Percentiles rank a stretch among this genome's conserved stretches.
phyloP scores from a whole-genome alignment of 2,888 invertebrate genomes.

The Hetaerina titia region DNA sequence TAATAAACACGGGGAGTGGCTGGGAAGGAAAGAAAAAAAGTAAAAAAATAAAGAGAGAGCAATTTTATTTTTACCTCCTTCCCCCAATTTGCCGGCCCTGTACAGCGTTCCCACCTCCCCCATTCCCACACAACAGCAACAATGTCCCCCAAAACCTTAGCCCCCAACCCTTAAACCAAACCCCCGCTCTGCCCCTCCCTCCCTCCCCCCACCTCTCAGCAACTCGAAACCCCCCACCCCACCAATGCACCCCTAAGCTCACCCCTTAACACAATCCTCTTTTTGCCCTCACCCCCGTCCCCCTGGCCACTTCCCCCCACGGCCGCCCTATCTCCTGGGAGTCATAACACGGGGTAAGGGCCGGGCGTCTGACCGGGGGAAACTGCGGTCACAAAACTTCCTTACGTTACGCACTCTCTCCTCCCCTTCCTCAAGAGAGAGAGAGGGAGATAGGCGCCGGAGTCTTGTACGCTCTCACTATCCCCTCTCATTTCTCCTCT shows the following conservation, averaged over 20 bases:
- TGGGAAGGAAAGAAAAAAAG: neutral
- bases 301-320: neutral
- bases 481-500: neutral
- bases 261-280: neutral
- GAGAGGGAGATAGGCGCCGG: neutral
- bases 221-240: neutral
- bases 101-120: constrained; percentile 13
- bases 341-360: constrained; percentile 63
- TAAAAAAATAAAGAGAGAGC: neutral
- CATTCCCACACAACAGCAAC: neutral
- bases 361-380: constrained; percentile 52
- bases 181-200: neutral
- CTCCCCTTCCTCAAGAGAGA: constrained; percentile 5
- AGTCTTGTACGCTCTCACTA: neutral
- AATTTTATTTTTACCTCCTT: constrained; percentile 41
- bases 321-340: constrained; percentile 24
- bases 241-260: neutral
- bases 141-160: neutral
- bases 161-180: neutral
- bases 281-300: neutral
- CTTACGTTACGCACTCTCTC: constrained; percentile 51
- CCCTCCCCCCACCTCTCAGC: neutral
- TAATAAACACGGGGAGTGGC: neutral
- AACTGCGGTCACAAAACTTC: constrained; percentile 66
- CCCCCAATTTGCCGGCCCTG: constrained; percentile 51